phyloP scores from a whole-genome alignment of 2,888 invertebrate genomes.

The Heterodera filipjevi region DNA sequence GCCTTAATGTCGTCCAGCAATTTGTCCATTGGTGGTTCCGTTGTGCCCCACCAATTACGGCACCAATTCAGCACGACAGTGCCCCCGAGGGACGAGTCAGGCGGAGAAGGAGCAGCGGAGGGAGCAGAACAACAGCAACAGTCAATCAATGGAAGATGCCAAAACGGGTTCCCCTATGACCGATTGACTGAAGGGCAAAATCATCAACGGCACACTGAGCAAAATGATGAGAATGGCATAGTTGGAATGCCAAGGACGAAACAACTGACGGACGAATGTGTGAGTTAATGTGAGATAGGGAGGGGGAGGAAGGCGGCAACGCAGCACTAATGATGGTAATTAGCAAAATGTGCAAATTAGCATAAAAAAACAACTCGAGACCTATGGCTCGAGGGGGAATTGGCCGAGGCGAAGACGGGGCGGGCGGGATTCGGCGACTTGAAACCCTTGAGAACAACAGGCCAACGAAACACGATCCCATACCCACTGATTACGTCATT shows the following conservation, averaged over 20 bases:
- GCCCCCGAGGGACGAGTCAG: neutral
- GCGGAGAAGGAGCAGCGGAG: neutral
- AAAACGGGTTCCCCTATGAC: neutral
- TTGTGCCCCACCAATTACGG: neutral
- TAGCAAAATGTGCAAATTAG: neutral
- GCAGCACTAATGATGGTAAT: neutral
- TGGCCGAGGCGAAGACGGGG: neutral
- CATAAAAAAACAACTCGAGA: too few relatives aligned
- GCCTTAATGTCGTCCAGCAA: neutral
- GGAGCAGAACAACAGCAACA: neutral
- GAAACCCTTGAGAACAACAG: too few relatives aligned
- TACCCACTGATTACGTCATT: neutral
- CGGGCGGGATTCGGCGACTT: too few relatives aligned
- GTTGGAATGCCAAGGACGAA: neutral
- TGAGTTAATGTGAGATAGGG: neutral
- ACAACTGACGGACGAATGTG: neutral
- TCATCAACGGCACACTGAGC: neutral
- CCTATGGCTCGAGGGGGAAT: too few relatives aligned
- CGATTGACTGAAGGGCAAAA: neutral
- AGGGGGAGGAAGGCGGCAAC: neutral
- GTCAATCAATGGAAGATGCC: neutral
- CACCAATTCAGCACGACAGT: conserved; percentile 14
- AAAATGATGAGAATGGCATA: neutral
- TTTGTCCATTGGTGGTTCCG: neutral
- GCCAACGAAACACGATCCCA: neutral